Base-by-base conservation (phyloP, 1,140 invertebrate species). In the Idris sp. region DNA sequence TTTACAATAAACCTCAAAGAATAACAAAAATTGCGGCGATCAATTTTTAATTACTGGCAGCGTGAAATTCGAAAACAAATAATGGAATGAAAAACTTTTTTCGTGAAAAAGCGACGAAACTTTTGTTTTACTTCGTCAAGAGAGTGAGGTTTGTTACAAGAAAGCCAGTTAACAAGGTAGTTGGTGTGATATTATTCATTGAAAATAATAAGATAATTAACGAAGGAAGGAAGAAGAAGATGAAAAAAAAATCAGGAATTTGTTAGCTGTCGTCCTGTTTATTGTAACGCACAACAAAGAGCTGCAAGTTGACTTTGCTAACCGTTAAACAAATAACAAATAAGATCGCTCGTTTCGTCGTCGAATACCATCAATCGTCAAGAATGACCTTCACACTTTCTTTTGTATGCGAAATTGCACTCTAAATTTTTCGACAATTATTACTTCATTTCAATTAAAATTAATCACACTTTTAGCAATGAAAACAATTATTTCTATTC, bases 311-410 rank as follows among this genome's bases (percentile, higher is more conserved):
- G 49, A 68, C 56, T 68, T 36, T 46, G 58, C 64, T 76, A 76
- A 76, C 44, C 56, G 31, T 10, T 28, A 46, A 75, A 69, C 67
- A 74, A 71, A 77, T 77, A 79, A 58, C 51, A 58, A 58, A 49
- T 58, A 68, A 58, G 64, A 58, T 28, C 28, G 35, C 35, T 67
- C 33, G 41, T 67, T 64, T 41, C 16, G 51, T 35, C 22, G 48
- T 19, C 18, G 40, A 13, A 43, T 56, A 18, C 25, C 16, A 40
- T 9, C 36, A 19, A n/a, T n/a, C n/a, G n/a, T n/a, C n/a, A n/a
- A n/a, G n/a, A n/a, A n/a, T n/a, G n/a, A n/a, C n/a, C n/a, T n/a
- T n/a, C n/a, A n/a, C n/a, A 14, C 19, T 15, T 49, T 10, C 43
- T 31, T 61, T 49, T 61, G 43, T 61, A 31, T 28, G 33, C 26